phyloP scores from a whole-genome alignment of 2,113 vertebrate species.

The Notiomystis cincta region DNA sequence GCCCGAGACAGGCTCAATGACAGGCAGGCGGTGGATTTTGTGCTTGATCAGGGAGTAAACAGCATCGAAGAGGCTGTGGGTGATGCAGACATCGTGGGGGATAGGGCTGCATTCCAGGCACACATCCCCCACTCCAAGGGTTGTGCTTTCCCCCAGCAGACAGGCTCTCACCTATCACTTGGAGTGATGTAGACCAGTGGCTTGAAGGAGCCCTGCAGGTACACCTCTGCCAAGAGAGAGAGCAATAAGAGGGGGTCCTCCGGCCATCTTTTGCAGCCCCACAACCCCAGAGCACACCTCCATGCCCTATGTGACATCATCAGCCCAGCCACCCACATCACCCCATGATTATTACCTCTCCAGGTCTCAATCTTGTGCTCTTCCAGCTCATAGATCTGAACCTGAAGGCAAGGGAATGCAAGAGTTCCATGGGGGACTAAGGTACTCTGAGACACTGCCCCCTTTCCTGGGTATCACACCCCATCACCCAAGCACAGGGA shows the following conservation, averaged over 20 bases:
- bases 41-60: conserved; percentile 90
- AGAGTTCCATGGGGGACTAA: background rate
- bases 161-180: conserved; percentile 78
- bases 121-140: no score
- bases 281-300: background rate
- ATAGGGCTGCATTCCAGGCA: background rate
- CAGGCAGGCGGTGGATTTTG: conserved; percentile 93
- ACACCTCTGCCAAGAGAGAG: conserved; percentile 78
- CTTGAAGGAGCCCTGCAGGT: conserved; percentile 83
- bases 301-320: rapidly evolving
- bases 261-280: background rate
- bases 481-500: background rate
- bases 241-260: background rate
- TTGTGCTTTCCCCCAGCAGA: background rate
- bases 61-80: conserved; percentile 88
- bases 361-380: conserved; percentile 97
- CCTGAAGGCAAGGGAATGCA: conserved; percentile 70
- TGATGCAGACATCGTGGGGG: background rate
- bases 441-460: background rate
- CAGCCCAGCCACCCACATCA: background rate
- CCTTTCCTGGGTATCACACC: background rate
- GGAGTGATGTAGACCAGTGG: conserved; percentile 88
- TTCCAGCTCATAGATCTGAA: conserved; percentile 95
- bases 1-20: conserved; percentile 90
- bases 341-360: conserved; percentile 79